Base-by-base conservation (phyloP, 2,888 invertebrate genomes). In the Eupithecia pulchellata region DNA sequence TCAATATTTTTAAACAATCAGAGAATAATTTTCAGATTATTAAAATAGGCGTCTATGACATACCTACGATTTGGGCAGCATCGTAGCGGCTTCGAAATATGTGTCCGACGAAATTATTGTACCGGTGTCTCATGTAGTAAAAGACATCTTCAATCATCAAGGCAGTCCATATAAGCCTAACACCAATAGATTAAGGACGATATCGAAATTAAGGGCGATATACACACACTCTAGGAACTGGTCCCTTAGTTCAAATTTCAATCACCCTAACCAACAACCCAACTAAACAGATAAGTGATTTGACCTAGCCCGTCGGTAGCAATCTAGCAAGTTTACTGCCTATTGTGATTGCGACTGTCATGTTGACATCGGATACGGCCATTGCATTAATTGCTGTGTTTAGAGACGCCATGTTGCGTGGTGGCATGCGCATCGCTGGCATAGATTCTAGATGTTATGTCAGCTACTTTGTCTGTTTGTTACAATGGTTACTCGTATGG, bases 331-430 rank as follows among this genome's bases (percentile, higher is more conserved):
- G 67, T 64, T 73, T 67, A 77, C 61, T 72, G 71, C 67, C 68
- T 71, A 74, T 75, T 75, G 73, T 73, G 66, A 78, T 82, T 79
- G 80, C 79, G 81, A 81, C 72, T 25, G 62, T 63, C 64, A 52
- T 71, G 79, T 80, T 85, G 84, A 80, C 85, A 83, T 82, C 82
- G 81, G 82, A 83, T 79, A 84, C 77, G 75, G 77, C 73, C 75
- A 78, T 80, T 84, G 82, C 79, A 81, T 82, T 81, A 81, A 82
- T 79, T 79, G 80, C 73, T 74, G 83, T 79, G 86, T 85, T 82
- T 87, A 73, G 36, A 66, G 71, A 57, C 71, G 72, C 66, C 72
- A 73, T 65, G 63, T 73, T 73, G 69, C 69, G 64, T 68, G 27
- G 66, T 67, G 66, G 69, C 69, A 66, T 72, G 72, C 72, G 66